phyloP scores from a whole-genome alignment of 2,888 invertebrate species.

The Bursaphelenchus okinawaensis region DNA sequence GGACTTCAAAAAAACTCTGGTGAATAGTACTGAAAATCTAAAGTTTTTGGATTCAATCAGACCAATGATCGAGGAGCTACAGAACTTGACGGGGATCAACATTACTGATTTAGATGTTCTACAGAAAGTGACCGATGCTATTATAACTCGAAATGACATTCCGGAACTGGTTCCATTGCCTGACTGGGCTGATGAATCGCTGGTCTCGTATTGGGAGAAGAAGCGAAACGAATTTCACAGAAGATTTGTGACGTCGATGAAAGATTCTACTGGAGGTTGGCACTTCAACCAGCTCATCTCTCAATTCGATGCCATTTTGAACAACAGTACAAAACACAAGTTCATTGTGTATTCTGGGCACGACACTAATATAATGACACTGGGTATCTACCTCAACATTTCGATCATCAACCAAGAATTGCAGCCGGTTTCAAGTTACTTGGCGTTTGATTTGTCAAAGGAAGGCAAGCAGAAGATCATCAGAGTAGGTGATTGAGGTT shows the following conservation, averaged over 20 bases:
- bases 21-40: not conserved
- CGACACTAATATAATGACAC: slow-evolving; percentile 28
- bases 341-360: slow-evolving; percentile 28
- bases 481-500: not conserved
- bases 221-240: not conserved
- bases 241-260: not conserved
- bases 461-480: slow-evolving; percentile 4
- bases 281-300: slow-evolving; percentile 24
- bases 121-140: slow-evolving; percentile 32
- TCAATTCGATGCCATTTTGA: slow-evolving; percentile 19
- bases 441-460: slow-evolving; percentile 26
- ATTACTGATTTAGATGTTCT: slow-evolving; percentile 19
- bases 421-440: slow-evolving; percentile 17
- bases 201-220: not conserved
- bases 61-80: slow-evolving; percentile 10
- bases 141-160: slow-evolving; percentile 29
- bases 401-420: slow-evolving; percentile 6
- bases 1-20: not conserved
- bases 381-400: slow-evolving; percentile 23
- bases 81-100: slow-evolving; percentile 16
- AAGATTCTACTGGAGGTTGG: slow-evolving; percentile 14
- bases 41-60: not conserved
- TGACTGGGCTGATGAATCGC: slow-evolving; percentile 29
- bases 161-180: slow-evolving; percentile 30
- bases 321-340: slow-evolving; percentile 24